Evolutionary conservation across 2,113 vertebrate species (phyloP), one percentile per base, ranked within the genome.

Genomic region (Lates calcarifer): DNA sequence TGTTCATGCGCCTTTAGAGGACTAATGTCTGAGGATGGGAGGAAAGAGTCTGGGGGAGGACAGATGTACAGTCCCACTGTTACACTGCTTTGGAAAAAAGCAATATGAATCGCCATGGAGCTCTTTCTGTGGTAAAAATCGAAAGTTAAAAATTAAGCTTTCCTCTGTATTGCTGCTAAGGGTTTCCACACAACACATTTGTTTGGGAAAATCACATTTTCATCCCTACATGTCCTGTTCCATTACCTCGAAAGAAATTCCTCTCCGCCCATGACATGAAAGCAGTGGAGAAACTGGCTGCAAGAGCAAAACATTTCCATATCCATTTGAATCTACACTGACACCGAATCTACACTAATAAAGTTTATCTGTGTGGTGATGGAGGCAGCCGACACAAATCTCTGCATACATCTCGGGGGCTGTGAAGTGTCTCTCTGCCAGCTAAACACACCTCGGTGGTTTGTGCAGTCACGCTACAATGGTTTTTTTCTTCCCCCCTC

Each of bases 381-480:
- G 37, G 55, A 63, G 57, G 66, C 37, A 55, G 64, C 62, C 2
- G 49, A 75, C 82, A 64, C 65, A 67, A 86, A 80, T 62, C 83
- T 71, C 49, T 22, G 75, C 73, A 24, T 15, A 13, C 53, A 18
- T 71, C 80, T 73, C 37, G 0, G 15, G 79, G 60, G 37, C 57
- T 51, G 1, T 1, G 60, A 31, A 72, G 69, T 3, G 68, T 66
- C 78, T 86, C 70, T 55, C 41, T 13, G 53, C 49, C 64, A 64
- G 64, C 53, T 69, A 75, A 85, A 85, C 83, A 77, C 85, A 89
- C 83, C 81, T 85, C 55, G 3, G 83, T 12, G 29, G 65, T 79
- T 79, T 64, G 83, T 71, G 68, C 73, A 2, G 55, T 41, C 82
- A 66, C 74, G 0, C 71, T 37, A 70, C 60, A 65, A 35, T 29